Percentiles rank a stretch among this genome's conserved stretches.
Evolutionary conservation across 1,140 invertebrate genomes (phyloP).

Genomic region (Parasteatoda tepidariorum): DNA sequence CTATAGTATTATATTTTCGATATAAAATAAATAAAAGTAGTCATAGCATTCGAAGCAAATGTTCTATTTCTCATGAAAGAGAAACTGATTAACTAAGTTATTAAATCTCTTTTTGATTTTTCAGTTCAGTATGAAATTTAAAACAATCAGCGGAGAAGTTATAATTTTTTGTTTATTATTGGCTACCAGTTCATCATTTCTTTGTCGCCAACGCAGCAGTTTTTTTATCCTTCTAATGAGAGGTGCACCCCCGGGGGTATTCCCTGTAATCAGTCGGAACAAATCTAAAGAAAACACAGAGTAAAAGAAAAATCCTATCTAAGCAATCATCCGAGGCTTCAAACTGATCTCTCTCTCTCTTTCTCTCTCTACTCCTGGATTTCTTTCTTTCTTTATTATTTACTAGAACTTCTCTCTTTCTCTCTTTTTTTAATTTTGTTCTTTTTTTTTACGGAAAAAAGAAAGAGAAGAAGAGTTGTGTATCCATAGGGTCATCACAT

Average conservation of each 20-base stretch:
- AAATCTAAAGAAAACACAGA: constrained; percentile 43
- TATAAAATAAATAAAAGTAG: too few species aligned
- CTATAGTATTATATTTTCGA: too few species aligned
- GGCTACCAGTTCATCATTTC: constrained; percentile 15
- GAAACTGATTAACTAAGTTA: too few species aligned
- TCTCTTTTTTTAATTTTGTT: background rate
- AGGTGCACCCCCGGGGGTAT: constrained; percentile 24
- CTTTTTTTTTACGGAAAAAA: background rate
- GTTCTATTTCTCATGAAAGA: too few species aligned
- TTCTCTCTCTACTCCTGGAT: constrained; percentile 19
- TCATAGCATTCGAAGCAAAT: too few species aligned
- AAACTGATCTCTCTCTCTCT: constrained; percentile 37
- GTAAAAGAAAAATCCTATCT: constrained; percentile 34
- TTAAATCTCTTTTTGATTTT: too few species aligned
- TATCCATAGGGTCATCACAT: constrained; percentile 32
- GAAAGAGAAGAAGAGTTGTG: background rate
- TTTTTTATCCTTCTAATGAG: constrained; percentile 6
- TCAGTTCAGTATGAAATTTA: too few species aligned
- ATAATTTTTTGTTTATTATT: constrained; percentile 2
- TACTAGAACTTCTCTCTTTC: background rate
- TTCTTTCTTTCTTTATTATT: background rate
- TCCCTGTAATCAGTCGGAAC: constrained; percentile 8
- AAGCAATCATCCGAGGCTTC: constrained; percentile 33
- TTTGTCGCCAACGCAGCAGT: background rate
- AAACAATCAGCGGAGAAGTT: background rate